Evolutionary conservation across 2,113 vertebrate species (phyloP).

Genomic region (Amblyopsis rosae): DNA sequence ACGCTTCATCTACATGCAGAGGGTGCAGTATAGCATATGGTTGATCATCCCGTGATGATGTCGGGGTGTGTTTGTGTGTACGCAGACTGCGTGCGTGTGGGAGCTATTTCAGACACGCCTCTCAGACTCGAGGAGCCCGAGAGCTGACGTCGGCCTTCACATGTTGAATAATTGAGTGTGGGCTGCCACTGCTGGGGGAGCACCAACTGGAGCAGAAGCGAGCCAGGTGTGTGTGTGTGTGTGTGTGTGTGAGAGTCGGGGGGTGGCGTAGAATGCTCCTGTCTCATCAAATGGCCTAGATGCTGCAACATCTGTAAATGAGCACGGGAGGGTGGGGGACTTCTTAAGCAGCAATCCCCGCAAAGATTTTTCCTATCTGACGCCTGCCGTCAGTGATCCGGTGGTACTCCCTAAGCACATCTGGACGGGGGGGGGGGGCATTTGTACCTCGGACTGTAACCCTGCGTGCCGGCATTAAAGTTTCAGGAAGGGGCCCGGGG

Average conservation of each 20-base stretch:
- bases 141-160: slow-evolving; percentile 51
- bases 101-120: slow-evolving; percentile 52
- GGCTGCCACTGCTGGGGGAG: slow-evolving; percentile 22
- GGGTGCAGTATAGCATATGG: slow-evolving; percentile 23
- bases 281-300: slow-evolving; percentile 19
- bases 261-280: slow-evolving; percentile 6
- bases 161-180: slow-evolving; percentile 74
- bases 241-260: slow-evolving; percentile 13
- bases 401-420: slow-evolving; percentile 55
- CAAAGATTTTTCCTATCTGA: not conserved
- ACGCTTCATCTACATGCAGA: not conserved
- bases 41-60: slow-evolving; percentile 24
- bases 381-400: slow-evolving; percentile 23
- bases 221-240: slow-evolving; percentile 35
- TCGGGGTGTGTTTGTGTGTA: not conserved
- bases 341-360: not conserved
- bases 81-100: not conserved
- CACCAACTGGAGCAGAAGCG: no score
- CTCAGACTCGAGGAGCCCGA: slow-evolving; percentile 41
- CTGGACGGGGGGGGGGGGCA: slow-evolving; percentile 27
- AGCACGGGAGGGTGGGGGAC: slow-evolving; percentile 21
- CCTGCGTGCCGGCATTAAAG: slow-evolving; percentile 76
- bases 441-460: slow-evolving; percentile 47
- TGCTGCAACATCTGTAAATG: slow-evolving; percentile 44
- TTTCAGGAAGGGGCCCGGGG: slow-evolving; percentile 70